A percentile compares a stretch with the other conserved stretches of the same genome.
These are phyloP conservation scores for Dasyprocta punctata DNA, from an alignment of 2,113 vertebrate genomes.

Conservation along the genomic window DNA sequence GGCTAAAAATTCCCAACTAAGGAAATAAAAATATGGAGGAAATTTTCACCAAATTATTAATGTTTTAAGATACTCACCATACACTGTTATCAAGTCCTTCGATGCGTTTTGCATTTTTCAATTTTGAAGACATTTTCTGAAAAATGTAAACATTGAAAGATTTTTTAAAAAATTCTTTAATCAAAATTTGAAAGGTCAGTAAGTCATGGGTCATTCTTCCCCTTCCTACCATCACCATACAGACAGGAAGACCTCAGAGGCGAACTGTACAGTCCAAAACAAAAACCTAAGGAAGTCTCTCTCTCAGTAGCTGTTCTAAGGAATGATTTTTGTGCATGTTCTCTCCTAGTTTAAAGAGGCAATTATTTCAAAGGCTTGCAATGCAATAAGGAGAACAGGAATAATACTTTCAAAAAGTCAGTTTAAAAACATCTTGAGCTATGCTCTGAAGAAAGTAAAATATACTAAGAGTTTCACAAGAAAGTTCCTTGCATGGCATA, in stretches of 20 bases:
- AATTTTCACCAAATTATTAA: neutral
- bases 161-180: constrained; percentile 74
- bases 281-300: neutral
- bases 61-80: constrained; percentile 89
- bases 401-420: neutral
- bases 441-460: neutral
- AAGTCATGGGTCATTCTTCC: neutral
- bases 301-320: neutral
- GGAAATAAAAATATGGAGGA: neutral
- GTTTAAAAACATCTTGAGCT: constrained; percentile 11
- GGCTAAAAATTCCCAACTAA: neutral
- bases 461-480: neutral
- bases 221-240: neutral
- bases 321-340: neutral
- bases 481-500: neutral
- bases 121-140: constrained; percentile 89
- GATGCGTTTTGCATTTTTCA: constrained; percentile 93
- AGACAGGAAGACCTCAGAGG: neutral
- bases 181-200: constrained; percentile 49
- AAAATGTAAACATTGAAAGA: constrained; percentile 79
- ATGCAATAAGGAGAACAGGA: neutral
- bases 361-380: neutral
- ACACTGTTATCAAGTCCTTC: constrained; percentile 95
- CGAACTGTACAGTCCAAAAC: neutral
- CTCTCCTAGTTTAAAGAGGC: neutral